phyloP scores from a whole-genome alignment of 2,888 invertebrate species.

The Lamellibrachia columna region DNA sequence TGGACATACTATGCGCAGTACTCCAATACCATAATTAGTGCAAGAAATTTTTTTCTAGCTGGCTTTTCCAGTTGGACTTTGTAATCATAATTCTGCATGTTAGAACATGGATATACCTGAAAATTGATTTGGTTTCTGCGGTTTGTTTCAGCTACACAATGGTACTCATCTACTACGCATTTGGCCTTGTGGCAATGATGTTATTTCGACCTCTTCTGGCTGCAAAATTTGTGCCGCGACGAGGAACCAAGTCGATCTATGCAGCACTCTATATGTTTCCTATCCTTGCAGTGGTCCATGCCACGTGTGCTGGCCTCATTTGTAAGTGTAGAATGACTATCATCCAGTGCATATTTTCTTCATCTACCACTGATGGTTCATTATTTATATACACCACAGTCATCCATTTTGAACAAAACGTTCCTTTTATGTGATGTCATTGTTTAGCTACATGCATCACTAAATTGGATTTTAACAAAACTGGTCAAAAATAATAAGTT shows the following conservation, averaged over 20 bases:
- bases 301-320: slow-evolving; percentile 88
- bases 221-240: slow-evolving; percentile 61
- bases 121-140: background rate
- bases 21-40: no score
- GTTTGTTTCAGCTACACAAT: slow-evolving; percentile 82
- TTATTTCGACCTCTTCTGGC: slow-evolving; percentile 81
- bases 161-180: slow-evolving; percentile 87
- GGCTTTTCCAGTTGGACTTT: background rate
- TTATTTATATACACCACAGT: background rate
- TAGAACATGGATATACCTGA: background rate
- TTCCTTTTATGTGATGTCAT: background rate
- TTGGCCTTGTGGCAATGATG: slow-evolving; percentile 83
- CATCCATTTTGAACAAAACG: background rate
- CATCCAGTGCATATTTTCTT: background rate
- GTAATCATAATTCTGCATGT: background rate
- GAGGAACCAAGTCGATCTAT: slow-evolving; percentile 77
- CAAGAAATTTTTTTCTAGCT: background rate
- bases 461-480: background rate
- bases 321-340: slow-evolving; percentile 69
- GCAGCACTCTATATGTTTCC: slow-evolving; percentile 95
- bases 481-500: no score
- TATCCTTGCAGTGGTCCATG: slow-evolving; percentile 84
- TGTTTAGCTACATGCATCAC: background rate
- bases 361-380: background rate
- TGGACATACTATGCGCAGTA: no score